These are phyloP conservation scores for Polymixis flavicincta DNA, from an alignment of 2,888 invertebrate species.

Conservation along the genomic window DNA sequence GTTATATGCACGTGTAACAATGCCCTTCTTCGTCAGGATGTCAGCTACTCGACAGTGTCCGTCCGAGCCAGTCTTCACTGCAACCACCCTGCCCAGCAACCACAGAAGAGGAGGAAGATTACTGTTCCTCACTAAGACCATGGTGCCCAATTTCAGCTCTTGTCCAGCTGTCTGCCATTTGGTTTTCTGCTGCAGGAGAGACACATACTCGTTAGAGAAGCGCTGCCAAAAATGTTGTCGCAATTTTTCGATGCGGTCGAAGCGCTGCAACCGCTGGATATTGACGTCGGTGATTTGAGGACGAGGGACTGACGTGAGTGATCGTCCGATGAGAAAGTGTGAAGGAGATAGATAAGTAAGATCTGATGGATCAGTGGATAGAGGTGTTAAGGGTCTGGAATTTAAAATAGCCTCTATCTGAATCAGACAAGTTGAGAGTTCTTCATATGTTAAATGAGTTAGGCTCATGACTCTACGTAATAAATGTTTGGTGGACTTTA, in stretches of 20 bases:
- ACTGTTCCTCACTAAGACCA: too few relatives aligned
- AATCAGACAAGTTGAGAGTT: not conserved
- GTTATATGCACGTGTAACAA: not conserved
- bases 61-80: constrained; percentile 11
- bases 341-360: constrained; percentile 16
- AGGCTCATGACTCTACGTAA: not conserved
- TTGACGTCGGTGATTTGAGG: constrained; percentile 15
- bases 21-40: not conserved
- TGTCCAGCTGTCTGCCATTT: not conserved
- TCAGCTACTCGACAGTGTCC: not conserved
- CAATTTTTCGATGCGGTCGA: not conserved
- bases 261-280: constrained; percentile 16
- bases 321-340: constrained; percentile 6
- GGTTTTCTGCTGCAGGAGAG: constrained; percentile 13
- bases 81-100: constrained; percentile 9
- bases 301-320: constrained; percentile 22
- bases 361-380: constrained; percentile 23
- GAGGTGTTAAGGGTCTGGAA: constrained; percentile 1
- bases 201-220: constrained; percentile 4
- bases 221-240: constrained; percentile 3
- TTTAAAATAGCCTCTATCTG: constrained; percentile 15
- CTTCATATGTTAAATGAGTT: not conserved
- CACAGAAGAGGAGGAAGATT: constrained; percentile 10
- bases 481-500: not conserved
- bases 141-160: too few relatives aligned